Base-by-base conservation (phyloP, 2,888 invertebrate species). In the Pocota personata region DNA sequence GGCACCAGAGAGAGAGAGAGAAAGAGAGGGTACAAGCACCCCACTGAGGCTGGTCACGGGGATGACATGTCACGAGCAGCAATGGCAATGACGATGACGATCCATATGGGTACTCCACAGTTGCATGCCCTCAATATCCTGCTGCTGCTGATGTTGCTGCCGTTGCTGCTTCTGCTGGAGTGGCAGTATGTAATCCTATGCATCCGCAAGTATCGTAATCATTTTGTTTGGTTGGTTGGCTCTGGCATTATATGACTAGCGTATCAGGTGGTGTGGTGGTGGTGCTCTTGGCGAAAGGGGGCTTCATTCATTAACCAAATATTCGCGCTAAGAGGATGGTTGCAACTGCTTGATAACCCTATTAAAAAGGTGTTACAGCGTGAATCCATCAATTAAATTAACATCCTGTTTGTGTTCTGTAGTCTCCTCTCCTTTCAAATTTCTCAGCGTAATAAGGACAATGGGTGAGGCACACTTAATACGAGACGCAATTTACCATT, bases 341-440 rank as follows among this genome's bases (percentile, higher is more conserved):
- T 86, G 66, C 72, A 71, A 66, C 82, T 77, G 82, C 86, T 80
- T 88, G 88, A 88, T 88, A 88, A 88, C 88, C 88, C 88, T 87
- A 88, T 88, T 88, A 88, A 88, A 88, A 88, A 88, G 88, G 88
- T 87, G 88, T 88, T 88, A 88, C 87, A 88, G 82, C 88, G 88
- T 88, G 87, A 88, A 88, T 88, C 87, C 88, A 88, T 88, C 88
- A 88, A 88, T 88, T 88, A 88, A 88, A 88, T 88, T 88, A 88
- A 88, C 88, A 88, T 84, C 87, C 82, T 72, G 72, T 86, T 76
- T 76, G 62, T 82, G 62, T 82, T 64, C 30, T 12, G 43, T 27
- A 27, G 21, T 67, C 43, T 14, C 46, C 35, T 52, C 10, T 52
- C 27, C 32, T 30, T 27, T 67, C 12, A 12, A 14, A 30, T 40